Percentiles rank a stretch among this genome's conserved stretches.
Evolutionary conservation across 2,797 vertebrate species (phyloP).

Genomic region (Tragopan temminckii): DNA sequence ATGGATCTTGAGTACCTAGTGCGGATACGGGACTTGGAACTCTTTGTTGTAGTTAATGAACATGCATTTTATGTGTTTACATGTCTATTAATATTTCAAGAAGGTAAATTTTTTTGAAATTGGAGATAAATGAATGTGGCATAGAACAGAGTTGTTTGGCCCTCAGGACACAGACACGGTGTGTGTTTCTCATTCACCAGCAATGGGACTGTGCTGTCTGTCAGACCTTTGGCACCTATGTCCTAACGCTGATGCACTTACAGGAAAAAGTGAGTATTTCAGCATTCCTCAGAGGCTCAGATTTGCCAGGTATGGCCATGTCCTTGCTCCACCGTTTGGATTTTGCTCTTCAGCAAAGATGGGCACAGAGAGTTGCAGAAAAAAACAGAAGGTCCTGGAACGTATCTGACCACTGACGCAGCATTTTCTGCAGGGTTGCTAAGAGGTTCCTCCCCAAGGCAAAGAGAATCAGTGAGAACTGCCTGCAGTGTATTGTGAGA

Average conservation of each 20-base stretch:
- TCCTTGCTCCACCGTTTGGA: background rate
- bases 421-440: background rate
- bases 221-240: background rate
- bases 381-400: background rate
- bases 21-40: background rate
- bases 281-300: background rate
- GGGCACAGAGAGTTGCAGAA: background rate
- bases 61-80: background rate
- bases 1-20: background rate
- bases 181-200: background rate
- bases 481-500: background rate
- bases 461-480: conserved; percentile 8
- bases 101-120: background rate
- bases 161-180: rapidly evolving
- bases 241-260: background rate
- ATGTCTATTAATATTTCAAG: background rate
- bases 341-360: background rate
- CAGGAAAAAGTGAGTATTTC: background rate
- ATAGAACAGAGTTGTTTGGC: background rate
- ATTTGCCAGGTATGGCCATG: background rate
- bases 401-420: background rate
- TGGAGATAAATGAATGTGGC: background rate
- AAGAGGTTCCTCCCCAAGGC: background rate
- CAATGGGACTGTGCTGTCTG: background rate
- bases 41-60: background rate